phyloP scores from a whole-genome alignment of 2,888 invertebrate species.

The Dendrolimus pini region DNA sequence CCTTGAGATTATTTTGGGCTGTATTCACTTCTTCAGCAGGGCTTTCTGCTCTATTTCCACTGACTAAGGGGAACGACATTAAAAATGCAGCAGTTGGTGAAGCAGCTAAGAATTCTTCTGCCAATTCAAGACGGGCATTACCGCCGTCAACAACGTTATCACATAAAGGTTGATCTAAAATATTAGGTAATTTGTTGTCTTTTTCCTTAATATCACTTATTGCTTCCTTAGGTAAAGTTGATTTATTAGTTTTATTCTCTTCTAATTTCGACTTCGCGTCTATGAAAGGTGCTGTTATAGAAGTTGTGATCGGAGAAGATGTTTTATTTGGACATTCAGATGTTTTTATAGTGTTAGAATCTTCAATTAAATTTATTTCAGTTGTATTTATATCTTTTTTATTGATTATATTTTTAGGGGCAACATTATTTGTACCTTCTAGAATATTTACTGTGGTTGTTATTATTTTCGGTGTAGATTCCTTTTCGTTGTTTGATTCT shows the following conservation, averaged over 20 bases:
- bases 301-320: neutral
- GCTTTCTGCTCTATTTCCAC: conserved; percentile 69
- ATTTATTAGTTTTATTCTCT: conserved; percentile 25
- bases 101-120: conserved; percentile 67
- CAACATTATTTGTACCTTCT: conserved; percentile 13
- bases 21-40: conserved; percentile 54
- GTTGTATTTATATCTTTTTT: neutral
- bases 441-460: conserved; percentile 3
- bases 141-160: conserved; percentile 67
- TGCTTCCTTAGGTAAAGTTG: conserved; percentile 21
- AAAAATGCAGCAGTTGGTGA: conserved; percentile 88
- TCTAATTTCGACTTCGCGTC: neutral
- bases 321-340: neutral
- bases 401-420: neutral
- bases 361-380: neutral
- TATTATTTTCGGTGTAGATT: conserved; percentile 5
- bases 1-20: conserved; percentile 30
- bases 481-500: neutral
- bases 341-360: neutral
- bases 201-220: conserved; percentile 40
- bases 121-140: conserved; percentile 76
- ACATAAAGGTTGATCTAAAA: conserved; percentile 57
- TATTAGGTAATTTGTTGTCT: conserved; percentile 51
- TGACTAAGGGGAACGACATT: conserved; percentile 85
- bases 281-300: neutral